phyloP scores from a whole-genome alignment of 2,888 invertebrate species.

The Diarsia dahlii region DNA sequence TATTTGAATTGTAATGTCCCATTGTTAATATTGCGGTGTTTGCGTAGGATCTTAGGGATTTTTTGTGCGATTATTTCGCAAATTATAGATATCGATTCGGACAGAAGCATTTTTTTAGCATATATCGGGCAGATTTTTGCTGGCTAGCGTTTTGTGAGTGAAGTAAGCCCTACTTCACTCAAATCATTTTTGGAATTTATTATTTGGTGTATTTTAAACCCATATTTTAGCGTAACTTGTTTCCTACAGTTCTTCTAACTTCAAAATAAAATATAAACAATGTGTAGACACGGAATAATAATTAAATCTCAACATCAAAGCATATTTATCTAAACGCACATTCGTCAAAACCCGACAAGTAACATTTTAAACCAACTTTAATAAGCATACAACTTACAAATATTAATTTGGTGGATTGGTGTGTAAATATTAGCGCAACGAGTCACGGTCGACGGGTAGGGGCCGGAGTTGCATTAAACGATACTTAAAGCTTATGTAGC shows the following conservation, averaged over 20 bases:
- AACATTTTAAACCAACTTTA: slow-evolving; percentile 73
- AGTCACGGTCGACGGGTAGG: slow-evolving; percentile 79
- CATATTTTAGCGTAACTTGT: not conserved
- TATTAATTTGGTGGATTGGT: slow-evolving; percentile 85
- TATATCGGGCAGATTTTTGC: slow-evolving; percentile 23
- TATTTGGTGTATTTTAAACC: not conserved
- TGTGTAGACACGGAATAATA: slow-evolving; percentile 5
- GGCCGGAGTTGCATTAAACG: slow-evolving; percentile 65
- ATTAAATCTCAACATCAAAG: slow-evolving; percentile 61
- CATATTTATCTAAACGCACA: slow-evolving; percentile 49
- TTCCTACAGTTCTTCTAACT: slow-evolving; percentile 8
- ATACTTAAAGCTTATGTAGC: slow-evolving; percentile 38
- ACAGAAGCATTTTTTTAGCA: slow-evolving; percentile 41
- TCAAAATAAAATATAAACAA: slow-evolving; percentile 12
- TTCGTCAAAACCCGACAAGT: slow-evolving; percentile 54
- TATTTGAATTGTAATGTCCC: slow-evolving; percentile 72
- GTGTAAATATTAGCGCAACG: slow-evolving; percentile 80
- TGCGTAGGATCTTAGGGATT: slow-evolving; percentile 75
- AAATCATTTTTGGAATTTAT: not conserved
- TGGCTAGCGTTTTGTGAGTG: slow-evolving; percentile 12
- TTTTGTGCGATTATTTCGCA: slow-evolving; percentile 55
- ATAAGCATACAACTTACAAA: slow-evolving; percentile 76
- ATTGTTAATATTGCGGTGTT: slow-evolving; percentile 79
- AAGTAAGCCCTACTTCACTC: too few species aligned
- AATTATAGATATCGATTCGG: slow-evolving; percentile 56